phyloP scores from a whole-genome alignment of 2,888 invertebrate species.

The Steinernema scapterisci region DNA sequence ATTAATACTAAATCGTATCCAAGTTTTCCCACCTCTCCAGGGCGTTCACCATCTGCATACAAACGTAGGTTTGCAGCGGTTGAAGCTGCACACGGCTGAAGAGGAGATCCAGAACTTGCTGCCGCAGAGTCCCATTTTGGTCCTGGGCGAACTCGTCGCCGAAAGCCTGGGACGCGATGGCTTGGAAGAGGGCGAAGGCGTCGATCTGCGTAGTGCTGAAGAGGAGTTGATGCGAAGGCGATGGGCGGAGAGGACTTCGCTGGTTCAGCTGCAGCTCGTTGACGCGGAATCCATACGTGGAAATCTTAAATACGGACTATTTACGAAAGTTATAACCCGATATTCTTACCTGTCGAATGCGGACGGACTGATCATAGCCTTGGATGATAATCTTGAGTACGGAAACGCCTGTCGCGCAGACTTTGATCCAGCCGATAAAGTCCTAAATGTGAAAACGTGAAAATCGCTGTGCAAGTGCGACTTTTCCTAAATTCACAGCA shows the following conservation, averaged over 20 bases:
- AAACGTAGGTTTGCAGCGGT: constrained; percentile 65
- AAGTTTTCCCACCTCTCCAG: constrained; percentile 53
- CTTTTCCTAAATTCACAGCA: no score
- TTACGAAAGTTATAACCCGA: no score
- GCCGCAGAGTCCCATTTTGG: constrained; percentile 55
- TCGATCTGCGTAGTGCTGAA: constrained; percentile 69
- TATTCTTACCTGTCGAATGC: constrained; percentile 78
- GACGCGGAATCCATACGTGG: neutral
- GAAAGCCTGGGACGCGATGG: constrained; percentile 80
- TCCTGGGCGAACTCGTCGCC: constrained; percentile 62
- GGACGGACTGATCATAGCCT: constrained; percentile 86
- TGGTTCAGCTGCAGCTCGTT: constrained; percentile 7
- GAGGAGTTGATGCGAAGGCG: constrained; percentile 69
- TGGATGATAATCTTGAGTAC: constrained; percentile 81
- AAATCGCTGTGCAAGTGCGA: no score
- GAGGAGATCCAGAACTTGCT: constrained; percentile 65
- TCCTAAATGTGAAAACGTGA: constrained; percentile 44
- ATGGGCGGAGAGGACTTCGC: constrained; percentile 44
- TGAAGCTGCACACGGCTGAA: constrained; percentile 66
- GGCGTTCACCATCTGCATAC: constrained; percentile 63
- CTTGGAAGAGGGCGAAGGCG: constrained; percentile 76
- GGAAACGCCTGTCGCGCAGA: constrained; percentile 68
- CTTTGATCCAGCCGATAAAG: constrained; percentile 82
- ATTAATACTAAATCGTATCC: neutral
- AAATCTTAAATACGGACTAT: neutral